Evolutionary conservation across 2,113 vertebrate genomes (phyloP).

Genomic region (Phylloscopus whistleri): DNA sequence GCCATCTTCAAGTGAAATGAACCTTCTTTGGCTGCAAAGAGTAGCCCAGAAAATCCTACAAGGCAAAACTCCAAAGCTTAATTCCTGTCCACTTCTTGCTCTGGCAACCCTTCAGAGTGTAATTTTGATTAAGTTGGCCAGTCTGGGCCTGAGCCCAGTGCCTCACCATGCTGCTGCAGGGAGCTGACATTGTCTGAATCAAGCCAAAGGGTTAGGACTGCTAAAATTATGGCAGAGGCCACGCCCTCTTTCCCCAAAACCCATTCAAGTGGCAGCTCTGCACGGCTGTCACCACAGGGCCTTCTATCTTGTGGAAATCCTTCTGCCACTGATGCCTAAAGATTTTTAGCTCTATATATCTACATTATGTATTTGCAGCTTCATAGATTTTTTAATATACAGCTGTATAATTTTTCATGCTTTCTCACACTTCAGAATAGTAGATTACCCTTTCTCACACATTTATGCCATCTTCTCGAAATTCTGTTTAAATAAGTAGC

Average conservation of each 20-base stretch:
- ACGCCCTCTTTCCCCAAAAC: neutral
- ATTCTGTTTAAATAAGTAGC: neutral
- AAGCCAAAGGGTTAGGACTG: neutral
- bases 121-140: neutral
- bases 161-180: rapidly evolving
- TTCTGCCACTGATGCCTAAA: neutral
- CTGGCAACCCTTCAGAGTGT: neutral
- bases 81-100: neutral
- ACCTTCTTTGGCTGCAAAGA: neutral
- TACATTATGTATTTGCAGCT: neutral
- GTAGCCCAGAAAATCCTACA: neutral
- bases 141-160: neutral
- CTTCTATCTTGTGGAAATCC: neutral
- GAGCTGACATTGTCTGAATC: neutral
- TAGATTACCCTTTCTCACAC: neutral
- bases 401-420: neutral
- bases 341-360: neutral
- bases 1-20: neutral
- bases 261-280: neutral
- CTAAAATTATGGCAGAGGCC: neutral
- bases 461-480: neutral
- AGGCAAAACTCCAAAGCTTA: neutral
- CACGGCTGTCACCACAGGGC: neutral
- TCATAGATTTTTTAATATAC: neutral
- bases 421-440: neutral